Evolutionary conservation across 1,140 invertebrate genomes (phyloP), one percentile per base, ranked within the genome.

Genomic region (Panagrolaimus sp.): DNA sequence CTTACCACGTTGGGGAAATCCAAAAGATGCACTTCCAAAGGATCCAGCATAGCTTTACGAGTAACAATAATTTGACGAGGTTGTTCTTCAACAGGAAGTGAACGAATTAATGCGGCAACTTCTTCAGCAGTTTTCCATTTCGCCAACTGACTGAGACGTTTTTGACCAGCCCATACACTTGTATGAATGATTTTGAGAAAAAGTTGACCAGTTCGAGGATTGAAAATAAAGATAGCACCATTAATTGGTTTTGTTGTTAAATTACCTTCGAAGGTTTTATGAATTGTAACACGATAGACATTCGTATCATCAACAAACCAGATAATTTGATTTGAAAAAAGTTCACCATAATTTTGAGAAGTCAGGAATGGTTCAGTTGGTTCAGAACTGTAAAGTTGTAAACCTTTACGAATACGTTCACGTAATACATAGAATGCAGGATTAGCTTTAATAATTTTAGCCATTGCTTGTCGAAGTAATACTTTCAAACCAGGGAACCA

Each of bases 401-500:
- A 84, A 7, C 95, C 96, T 84, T 99, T 99, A 5, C 96, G 87
- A 46, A 99, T 98, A 76, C 96, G 88, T 84, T 99, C 96, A 23
- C 96, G 87, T 43, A 99, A 84, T 65, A 99, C 96, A 84, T 99
- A 98, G 63, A 99, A 84, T 0, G 96, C 96, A 0, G 96, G 96
- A 87, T 99, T 99, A 0, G 96, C 95, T 84, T 99, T 99, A 93
- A 99, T 98, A 61, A 99, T 98, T 84, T 99, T 99, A 0, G 95
- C 95, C 96, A 99, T 98, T 0, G 96, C 96, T 57, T 98, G 95
- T 81, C 98, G 96, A 74, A 99, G 98, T 0, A 99, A 87, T 0
- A 95, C 93, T 80, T 99, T 99, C 82, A 91, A 92, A 43, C 96
- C 96, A 0, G 96, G 96, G 88, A 97, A 98, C 96, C 96, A 99